Evolutionary conservation across 2,888 invertebrate species (phyloP), one percentile per base, ranked within the genome.

Genomic region (Zonitis immaculata): DNA sequence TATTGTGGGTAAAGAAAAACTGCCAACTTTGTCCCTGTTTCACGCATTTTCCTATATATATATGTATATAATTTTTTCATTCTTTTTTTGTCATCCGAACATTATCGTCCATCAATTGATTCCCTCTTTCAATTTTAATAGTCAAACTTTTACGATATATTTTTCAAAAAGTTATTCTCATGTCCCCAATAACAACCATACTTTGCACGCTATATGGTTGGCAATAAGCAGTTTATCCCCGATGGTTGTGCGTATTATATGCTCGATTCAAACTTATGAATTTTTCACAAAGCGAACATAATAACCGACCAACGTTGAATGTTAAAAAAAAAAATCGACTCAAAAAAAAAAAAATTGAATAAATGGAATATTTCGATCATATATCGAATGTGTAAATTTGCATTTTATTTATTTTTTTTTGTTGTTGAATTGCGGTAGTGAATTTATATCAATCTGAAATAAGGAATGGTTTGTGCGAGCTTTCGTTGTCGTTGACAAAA

Each of bases 101-200:
- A 45, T 45, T 45, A 45, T 45, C 45, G 45, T 45, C 45, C 6
- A 45, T 45, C 45, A 45, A 45, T 45, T 45, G 45, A 30, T 28
- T 28, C 7, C 11, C 6, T 28, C 16, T 11, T 16, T 11, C 9
- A 35, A 3, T 25, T 30, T 45, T 45, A 45, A 28, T 30, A 28
- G 45, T 26, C 18, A 2, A 45, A 45, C 3, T 45, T 45, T 45
- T 35, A 35, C 18, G 35, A 18, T 27, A 9, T 18, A 18, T 35
- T 18, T 35, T 18, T 14, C n/a, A 5, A 32, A 35, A 35, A 35
- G 16, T 35, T 35, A 18, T 35, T 5, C 35, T 35, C 16, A 18
- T 35, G 35, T 35, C 16, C 35, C 35, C 35, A 35, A 35, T 35
- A 35, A 35, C 35, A 35, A 14, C 14, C 14, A 32, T 32, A 32